Evolutionary conservation across 2,888 invertebrate species (phyloP), one percentile per base, ranked within the genome.

Genomic region (Zaprionus bogoriensis): DNA sequence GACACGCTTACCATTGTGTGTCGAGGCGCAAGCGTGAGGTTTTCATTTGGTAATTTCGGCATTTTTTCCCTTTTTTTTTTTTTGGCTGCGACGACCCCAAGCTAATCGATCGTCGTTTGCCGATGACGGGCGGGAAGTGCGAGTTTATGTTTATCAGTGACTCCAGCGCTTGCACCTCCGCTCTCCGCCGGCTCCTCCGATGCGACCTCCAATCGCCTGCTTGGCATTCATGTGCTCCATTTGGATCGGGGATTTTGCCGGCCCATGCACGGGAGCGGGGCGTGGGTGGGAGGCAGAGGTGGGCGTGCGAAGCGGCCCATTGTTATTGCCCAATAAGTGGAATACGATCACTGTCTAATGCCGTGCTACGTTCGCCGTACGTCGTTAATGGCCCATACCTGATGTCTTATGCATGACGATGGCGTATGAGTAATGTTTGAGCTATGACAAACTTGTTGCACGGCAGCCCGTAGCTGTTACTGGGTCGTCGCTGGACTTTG

Each of bases 401-500:
- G 54, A 42, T 65, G 52, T 41, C 48, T 32, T 41, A 39, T 44
- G 55, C 32, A 54, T 76, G 74, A 63, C 64, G 59, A 59, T 62
- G 58, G 51, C 76, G 86, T 65, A 87, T 80, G 80, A 80, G 87
- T 87, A 87, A 80, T 85, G 57, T 84, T 60, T 64, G 58, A 61
- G 38, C 45, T 63, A 57, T 65, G 60, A 58, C 44, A 55, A 42
- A 27, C 57, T 17, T 12, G 20, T n/a, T n/a, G n/a, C n/a, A n/a
- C n/a, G n/a, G n/a, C n/a, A n/a, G n/a, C n/a, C n/a, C n/a, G n/a
- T n/a, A n/a, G n/a, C n/a, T n/a, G n/a, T n/a, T n/a, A n/a, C n/a
- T n/a, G n/a, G n/a, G n/a, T n/a, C n/a, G n/a, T n/a, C n/a, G n/a
- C n/a, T n/a, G n/a, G n/a, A n/a, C n/a, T n/a, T n/a, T n/a, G n/a